Base-by-base conservation (phyloP, 2,113 vertebrate species). In the Cichladusa arquata region DNA sequence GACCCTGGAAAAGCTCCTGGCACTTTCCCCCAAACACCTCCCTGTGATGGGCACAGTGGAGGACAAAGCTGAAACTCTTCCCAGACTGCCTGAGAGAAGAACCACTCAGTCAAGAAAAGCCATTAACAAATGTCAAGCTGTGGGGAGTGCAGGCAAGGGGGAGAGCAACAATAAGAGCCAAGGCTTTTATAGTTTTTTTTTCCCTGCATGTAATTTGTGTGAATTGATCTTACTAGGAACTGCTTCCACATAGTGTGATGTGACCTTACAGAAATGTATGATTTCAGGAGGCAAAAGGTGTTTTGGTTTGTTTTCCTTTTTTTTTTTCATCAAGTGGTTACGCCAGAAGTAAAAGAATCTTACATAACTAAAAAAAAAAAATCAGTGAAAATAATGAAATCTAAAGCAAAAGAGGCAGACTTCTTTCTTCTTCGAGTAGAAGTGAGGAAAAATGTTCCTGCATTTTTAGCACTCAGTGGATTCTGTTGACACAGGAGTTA, bases 11-110 rank as follows among this genome's bases (percentile, higher is more conserved):
- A 56, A 77, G 15, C 48, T 71, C 29, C 40, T 67, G 78, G 53
- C n/a, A 60, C 87, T 78, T 73, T 81, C 24, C 44, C 64, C 58
- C 38, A 51, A 58, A 45, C 70, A 79, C 34, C 51, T 92, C 90
- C 73, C 78, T 93, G 70, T 8, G 20, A 3, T 88, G 85, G 74
- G 81, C 82, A 83, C 42, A 70, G 85, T 7, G 48, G 33, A 93
- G 79, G 90, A 95, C 90, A 86, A 93, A 97, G 92, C 88, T 91
- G 93, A 95, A 94, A 86, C 28, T 38, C 60, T 80, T 94, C 91
- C 93, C 91, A 84, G 57, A 64, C 44, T 78, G 72, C 83, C 72
- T 83, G 64, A 94, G 80, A 93, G 71, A 73, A 88, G 67, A 95
- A 53, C 44, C 42, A 29, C 76, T 92, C 69, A 42, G 34, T 78